Evolutionary conservation across 2,797 vertebrate genomes (phyloP).

Genomic region (Urocyon cinereoargenteus): DNA sequence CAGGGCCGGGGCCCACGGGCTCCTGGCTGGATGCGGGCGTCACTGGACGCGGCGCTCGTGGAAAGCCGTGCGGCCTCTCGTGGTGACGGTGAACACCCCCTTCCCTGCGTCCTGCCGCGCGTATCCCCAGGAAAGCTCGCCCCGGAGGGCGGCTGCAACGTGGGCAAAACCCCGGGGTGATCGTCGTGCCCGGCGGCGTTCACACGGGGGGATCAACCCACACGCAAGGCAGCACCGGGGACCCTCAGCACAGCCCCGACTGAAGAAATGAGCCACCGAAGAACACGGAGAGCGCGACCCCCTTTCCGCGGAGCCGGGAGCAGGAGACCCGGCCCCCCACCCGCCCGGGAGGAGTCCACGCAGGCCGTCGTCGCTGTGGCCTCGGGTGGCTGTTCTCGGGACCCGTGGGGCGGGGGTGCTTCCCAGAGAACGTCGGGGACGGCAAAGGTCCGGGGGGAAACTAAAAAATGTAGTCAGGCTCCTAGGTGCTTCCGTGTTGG

Average conservation of each 20-base stretch:
- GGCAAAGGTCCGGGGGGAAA: too few species aligned
- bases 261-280: not conserved
- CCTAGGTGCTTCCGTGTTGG: not conserved
- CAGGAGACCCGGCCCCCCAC: too few species aligned
- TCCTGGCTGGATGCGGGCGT: accelerated
- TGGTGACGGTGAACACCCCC: not conserved
- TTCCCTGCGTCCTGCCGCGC: not conserved
- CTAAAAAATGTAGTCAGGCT: not conserved
- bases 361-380: too few species aligned
- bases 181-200: not conserved
- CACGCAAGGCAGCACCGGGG: accelerated
- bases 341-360: too few species aligned
- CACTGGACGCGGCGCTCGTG: accelerated
- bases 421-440: too few species aligned
- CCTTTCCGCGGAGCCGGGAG: not conserved
- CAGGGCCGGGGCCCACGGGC: not conserved
- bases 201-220: not conserved
- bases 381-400: accelerated
- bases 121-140: not conserved
- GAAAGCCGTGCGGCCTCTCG: not conserved
- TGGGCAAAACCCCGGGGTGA: not conserved
- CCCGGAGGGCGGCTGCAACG: not conserved
- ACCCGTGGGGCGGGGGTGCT: too few species aligned
- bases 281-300: not conserved
- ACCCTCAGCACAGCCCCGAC: not conserved